phyloP scores from a whole-genome alignment of 2,888 invertebrate genomes.

The Tuberolachnus salignus region DNA sequence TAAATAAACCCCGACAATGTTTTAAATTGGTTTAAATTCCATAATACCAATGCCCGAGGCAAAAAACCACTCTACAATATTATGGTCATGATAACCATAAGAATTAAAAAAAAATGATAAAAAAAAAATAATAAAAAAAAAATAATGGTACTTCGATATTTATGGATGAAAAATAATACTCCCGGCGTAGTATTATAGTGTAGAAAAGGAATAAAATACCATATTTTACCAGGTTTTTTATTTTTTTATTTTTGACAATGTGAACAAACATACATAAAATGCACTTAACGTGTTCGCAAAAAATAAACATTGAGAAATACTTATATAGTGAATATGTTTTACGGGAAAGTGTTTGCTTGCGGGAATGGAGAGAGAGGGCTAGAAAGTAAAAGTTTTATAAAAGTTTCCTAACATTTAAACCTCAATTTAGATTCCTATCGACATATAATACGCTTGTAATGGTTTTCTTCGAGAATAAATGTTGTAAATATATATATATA shows the following conservation, averaged over 20 bases:
- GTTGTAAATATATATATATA: no score
- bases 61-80: neutral
- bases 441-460: neutral
- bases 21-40: neutral
- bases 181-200: neutral
- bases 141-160: neutral
- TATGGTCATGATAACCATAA: neutral
- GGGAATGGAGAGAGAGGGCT: no score
- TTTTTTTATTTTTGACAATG: neutral
- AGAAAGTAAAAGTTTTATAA: slow-evolving; percentile 8
- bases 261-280: neutral
- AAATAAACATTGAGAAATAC: neutral
- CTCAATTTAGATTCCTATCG: neutral
- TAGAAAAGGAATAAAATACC: neutral
- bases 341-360: neutral
- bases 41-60: slow-evolving; percentile 2
- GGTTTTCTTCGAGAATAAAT: neutral
- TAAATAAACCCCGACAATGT: slow-evolving; percentile 7
- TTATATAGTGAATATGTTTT: neutral
- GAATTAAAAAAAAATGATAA: neutral
- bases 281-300: neutral
- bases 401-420: slow-evolving; percentile 1
- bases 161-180: neutral
- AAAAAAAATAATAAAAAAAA: neutral
- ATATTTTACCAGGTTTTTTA: neutral